These are phyloP conservation scores for Volucella inflata DNA, from an alignment of 2,888 invertebrate genomes.

Conservation along the genomic window DNA sequence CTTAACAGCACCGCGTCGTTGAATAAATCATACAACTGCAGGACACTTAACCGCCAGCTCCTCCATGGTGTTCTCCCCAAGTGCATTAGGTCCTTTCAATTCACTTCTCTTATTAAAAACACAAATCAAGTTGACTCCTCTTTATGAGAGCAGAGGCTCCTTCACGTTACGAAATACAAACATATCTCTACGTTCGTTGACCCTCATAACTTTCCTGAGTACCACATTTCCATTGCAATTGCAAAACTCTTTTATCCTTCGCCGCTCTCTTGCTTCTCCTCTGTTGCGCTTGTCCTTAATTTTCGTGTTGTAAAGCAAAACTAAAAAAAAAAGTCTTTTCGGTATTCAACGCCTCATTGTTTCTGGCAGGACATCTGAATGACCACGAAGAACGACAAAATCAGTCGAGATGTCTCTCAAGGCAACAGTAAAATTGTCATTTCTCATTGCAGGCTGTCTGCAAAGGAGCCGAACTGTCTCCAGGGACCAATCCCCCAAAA, in stretches of 20 bases:
- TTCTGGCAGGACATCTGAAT: neutral
- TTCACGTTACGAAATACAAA: neutral
- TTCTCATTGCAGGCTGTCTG: slow-evolving; percentile 35
- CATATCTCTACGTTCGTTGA: slow-evolving; percentile 19
- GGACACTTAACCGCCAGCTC: slow-evolving; percentile 2
- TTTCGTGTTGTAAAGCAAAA: slow-evolving; percentile 1
- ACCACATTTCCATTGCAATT: slow-evolving; percentile 17
- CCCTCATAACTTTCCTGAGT: slow-evolving; percentile 22
- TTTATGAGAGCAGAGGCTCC: neutral
- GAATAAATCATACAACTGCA: slow-evolving; percentile 56
- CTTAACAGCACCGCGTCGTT: slow-evolving; percentile 1
- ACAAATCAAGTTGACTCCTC: slow-evolving; percentile 39
- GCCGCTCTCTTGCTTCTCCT: too few relatives aligned
- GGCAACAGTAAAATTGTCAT: slow-evolving; percentile 51
- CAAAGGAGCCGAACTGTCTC: slow-evolving; percentile 6
- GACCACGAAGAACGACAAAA: slow-evolving; percentile 28
- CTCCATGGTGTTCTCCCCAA: neutral
- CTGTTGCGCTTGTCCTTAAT: neutral
- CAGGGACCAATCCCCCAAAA: slow-evolving; percentile 24
- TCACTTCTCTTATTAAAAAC: slow-evolving; percentile 32
- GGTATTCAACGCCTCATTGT: slow-evolving; percentile 27
- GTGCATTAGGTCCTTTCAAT: slow-evolving; percentile 39
- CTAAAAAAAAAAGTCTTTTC: slow-evolving; percentile 12
- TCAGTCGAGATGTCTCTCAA: slow-evolving; percentile 40
- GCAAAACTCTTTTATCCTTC: neutral